Conservation (phyloP, 1,140 invertebrate genomes). For the Pentalonia nigronervosa region DNA sequence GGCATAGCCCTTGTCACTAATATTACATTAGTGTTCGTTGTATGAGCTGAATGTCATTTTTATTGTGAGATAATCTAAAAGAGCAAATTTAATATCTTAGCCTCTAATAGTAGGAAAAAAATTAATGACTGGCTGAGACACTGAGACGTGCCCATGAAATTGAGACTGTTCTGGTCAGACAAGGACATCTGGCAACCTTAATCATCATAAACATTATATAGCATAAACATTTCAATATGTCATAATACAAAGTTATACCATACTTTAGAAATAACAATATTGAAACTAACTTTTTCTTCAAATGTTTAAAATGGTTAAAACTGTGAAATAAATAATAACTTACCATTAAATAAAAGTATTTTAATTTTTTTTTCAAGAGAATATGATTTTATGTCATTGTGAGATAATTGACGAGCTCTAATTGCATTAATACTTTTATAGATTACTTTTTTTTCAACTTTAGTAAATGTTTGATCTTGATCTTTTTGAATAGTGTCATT, state of each 20-base stretch:
- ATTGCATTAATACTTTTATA: slow-evolving; percentile 29
- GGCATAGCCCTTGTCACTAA: too few species aligned
- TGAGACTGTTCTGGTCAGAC: background rate
- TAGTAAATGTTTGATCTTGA: background rate
- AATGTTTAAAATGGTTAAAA: background rate
- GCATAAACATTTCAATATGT: background rate
- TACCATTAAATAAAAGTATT: slow-evolving; percentile 53
- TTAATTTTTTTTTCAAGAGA: slow-evolving; percentile 45
- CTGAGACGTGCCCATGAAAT: background rate
- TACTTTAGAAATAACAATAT: too few species aligned
- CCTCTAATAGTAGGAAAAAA: background rate
- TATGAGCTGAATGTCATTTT: background rate
- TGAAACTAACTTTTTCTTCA: background rate
- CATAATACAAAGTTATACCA: too few species aligned
- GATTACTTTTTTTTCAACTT: background rate
- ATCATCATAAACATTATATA: background rate
- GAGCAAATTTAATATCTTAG: background rate
- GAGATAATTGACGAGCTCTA: slow-evolving; percentile 45
- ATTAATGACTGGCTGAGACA: background rate
- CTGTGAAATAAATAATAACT: background rate
- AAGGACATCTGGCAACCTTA: background rate
- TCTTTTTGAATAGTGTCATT: background rate
- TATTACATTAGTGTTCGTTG: too few species aligned
- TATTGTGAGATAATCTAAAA: background rate
- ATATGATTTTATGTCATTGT: slow-evolving; percentile 33